These are phyloP conservation scores for Gasteruption jaculator DNA, from an alignment of 2,888 invertebrate genomes.

Conservation along the genomic window DNA sequence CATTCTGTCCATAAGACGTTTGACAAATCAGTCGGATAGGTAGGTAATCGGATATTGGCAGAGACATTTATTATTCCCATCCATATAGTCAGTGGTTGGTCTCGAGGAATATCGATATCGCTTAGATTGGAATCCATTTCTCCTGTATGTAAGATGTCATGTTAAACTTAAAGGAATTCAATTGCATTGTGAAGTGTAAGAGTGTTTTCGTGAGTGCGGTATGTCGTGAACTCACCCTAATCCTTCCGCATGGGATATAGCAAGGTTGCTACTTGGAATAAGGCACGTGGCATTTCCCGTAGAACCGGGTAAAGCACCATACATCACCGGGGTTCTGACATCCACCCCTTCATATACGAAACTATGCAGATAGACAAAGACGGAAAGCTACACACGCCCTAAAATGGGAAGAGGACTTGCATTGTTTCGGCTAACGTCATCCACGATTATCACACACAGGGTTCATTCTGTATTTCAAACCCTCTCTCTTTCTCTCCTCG, in stretches of 20 bases:
- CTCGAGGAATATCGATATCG: too few species aligned
- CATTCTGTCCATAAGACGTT: too few species aligned
- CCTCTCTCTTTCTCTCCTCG: constrained; percentile 11
- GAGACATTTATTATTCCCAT: too few species aligned
- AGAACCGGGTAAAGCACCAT: constrained; percentile 34
- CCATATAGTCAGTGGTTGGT: too few species aligned
- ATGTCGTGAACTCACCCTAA: constrained; percentile 30
- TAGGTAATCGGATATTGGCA: too few species aligned
- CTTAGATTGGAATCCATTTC: too few species aligned
- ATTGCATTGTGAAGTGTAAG: constrained; percentile 25
- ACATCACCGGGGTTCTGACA: constrained; percentile 42
- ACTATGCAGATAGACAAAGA: too few species aligned
- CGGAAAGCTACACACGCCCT: too few species aligned
- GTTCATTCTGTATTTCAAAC: constrained; percentile 20
- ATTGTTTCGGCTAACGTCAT: constrained; percentile 45
- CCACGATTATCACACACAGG: constrained; percentile 40
- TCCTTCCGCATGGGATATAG: constrained; percentile 29
- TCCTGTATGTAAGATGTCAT: too few species aligned
- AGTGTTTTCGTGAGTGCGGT: constrained; percentile 25
- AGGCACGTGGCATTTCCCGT: constrained; percentile 45
- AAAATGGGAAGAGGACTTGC: too few species aligned
- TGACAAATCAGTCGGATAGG: too few species aligned
- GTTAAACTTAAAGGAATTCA: constrained; percentile 22
- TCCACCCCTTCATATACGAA: constrained; percentile 32
- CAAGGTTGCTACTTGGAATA: constrained; percentile 26